Evolutionary conservation across 2,113 vertebrate genomes (phyloP).

Genomic region (Probosciger aterrimus): DNA sequence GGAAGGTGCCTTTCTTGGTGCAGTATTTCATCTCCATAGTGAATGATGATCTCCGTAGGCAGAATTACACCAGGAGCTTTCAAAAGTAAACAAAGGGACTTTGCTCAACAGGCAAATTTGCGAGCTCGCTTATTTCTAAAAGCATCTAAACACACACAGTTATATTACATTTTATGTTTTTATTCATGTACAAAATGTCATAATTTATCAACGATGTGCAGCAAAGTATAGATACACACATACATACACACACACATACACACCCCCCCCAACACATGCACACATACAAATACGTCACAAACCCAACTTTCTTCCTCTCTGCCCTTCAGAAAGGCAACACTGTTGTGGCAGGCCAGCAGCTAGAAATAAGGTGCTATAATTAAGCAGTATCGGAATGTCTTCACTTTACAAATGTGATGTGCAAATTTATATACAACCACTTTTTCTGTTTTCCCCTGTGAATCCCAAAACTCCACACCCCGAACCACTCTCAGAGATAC

Average conservation of each 20-base stretch:
- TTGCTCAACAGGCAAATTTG: neutral
- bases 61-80: neutral
- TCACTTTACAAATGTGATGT: conserved; percentile 80
- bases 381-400: conserved; percentile 78
- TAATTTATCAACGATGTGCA: conserved; percentile 71
- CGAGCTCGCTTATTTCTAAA: neutral
- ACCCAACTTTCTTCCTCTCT: conserved; percentile 40
- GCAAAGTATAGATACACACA: conserved; percentile 71
- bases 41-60: neutral
- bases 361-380: conserved; percentile 89
- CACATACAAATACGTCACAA: conserved; percentile 40
- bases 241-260: conserved; percentile 9
- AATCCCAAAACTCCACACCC: conserved; percentile 59
- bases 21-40: conserved; percentile 5
- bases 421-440: conserved; percentile 71
- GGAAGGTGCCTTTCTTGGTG: neutral
- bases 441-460: conserved; percentile 66
- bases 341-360: conserved; percentile 92
- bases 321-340: conserved; percentile 83
- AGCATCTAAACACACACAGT: conserved; percentile 10
- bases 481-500: conserved; percentile 70
- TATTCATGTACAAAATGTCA: conserved; percentile 80
- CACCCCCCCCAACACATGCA: neutral
- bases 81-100: neutral
- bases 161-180: conserved; percentile 51